Base-by-base conservation (phyloP, 2,888 invertebrate species). In the Dasypolia templi region DNA sequence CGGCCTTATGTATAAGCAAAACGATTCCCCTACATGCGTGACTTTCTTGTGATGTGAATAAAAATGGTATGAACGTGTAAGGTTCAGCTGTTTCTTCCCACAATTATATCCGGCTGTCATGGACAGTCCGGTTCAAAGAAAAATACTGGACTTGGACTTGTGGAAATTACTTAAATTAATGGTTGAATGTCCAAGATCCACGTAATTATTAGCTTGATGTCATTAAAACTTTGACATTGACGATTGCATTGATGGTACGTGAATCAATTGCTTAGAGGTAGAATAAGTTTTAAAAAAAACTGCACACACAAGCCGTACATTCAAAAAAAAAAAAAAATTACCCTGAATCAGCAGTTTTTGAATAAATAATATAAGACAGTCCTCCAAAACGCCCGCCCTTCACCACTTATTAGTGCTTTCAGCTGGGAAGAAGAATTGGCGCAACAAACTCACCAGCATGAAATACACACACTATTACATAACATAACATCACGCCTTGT, bases 161-260 rank as follows among this genome's bases (percentile, higher is more conserved):
- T 59, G 64, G 72, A 74, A 86, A 86, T 85, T 76, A 79, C 69
- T 75, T 32, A 81, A 85, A 86, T 86, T 64, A 88, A 81, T 77
- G 63, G 76, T 56, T 70, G 12, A 71, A 72, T 64, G 35, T 66
- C 63, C 46, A 55, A 78, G 66, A 81, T 85, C 61, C 63, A 49
- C 66, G 76, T 70, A 71, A 58, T 71, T 77, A 71, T 74, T 64
- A 62, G 35, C 26, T 71, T 73, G 63, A n/a, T 26, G 53, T 14
- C 1, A 53, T 55, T 61, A 70, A 49, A 68, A 65, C 83, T 68
- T 75, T 64, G 61, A 39, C 12, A 39, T 55, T 29, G 22, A 49
- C 17, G 3, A 32, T 56, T 44, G 42, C 55, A 51, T 53, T 17
- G 51, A 53, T 64, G 22, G 12, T 19, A 53, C 3, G n/a, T 19